Conservation (phyloP, 1,140 invertebrate species). For the Bombus difficillimus region DNA sequence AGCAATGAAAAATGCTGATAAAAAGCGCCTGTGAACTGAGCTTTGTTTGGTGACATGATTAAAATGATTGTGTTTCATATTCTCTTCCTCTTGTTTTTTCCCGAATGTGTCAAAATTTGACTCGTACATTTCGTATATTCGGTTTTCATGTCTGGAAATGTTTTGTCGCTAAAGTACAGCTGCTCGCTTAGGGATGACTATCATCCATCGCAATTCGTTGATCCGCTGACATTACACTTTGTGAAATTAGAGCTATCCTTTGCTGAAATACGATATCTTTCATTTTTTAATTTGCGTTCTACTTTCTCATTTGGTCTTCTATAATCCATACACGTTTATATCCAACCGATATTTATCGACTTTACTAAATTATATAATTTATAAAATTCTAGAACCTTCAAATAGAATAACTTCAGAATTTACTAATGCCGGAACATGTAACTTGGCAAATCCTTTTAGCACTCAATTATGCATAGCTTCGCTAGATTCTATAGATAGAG, state of each 20-base stretch:
- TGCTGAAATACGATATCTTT: background rate
- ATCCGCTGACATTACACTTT: background rate
- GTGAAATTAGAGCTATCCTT: background rate
- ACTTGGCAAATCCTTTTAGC: background rate
- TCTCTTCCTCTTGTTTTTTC: background rate
- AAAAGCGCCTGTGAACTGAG: constrained; percentile 64
- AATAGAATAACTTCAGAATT: background rate
- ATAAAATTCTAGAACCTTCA: background rate
- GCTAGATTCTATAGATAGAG: background rate
- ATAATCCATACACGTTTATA: background rate
- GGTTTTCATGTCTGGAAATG: constrained; percentile 30
- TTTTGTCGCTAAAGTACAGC: constrained; percentile 51
- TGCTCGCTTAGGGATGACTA: background rate
- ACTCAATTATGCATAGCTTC: constrained; percentile 11
- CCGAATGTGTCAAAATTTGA: background rate
- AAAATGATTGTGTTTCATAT: constrained; percentile 61
- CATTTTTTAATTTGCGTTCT: constrained; percentile 2
- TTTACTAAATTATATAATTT: background rate
- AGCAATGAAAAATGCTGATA: constrained; percentile 61
- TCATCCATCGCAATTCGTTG: constrained; percentile 29
- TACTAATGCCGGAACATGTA: background rate
- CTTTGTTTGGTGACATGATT: constrained; percentile 31
- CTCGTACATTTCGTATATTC: background rate
- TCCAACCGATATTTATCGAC: background rate
- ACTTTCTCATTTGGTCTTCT: background rate